Conservation (phyloP, 2,797 vertebrate genomes). For the Macropodus opercularis region DNA sequence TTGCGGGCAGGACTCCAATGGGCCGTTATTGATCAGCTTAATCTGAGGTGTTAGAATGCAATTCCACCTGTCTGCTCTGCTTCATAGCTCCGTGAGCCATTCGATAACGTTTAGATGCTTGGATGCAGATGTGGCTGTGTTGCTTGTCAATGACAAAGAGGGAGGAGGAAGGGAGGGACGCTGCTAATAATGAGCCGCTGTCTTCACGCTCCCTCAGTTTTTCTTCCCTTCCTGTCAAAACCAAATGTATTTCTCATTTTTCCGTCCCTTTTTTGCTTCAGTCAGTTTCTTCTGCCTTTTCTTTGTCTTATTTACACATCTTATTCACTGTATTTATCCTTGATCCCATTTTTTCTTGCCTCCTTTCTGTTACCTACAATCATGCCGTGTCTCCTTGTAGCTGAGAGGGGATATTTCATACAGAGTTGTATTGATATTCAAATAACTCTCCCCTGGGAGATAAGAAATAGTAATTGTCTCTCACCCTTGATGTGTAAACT, state of each 20-base stretch:
- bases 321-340: slow-evolving; percentile 33
- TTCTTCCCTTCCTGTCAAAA: slow-evolving; percentile 34
- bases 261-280: not conserved
- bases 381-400: slow-evolving; percentile 24
- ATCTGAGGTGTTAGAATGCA: slow-evolving; percentile 68
- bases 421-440: slow-evolving; percentile 58
- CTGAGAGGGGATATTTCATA: slow-evolving; percentile 24
- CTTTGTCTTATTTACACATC: slow-evolving; percentile 54
- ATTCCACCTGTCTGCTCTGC: slow-evolving; percentile 63
- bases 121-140: slow-evolving; percentile 57
- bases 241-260: slow-evolving; percentile 23
- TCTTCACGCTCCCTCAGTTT: slow-evolving; percentile 30
- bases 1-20: slow-evolving; percentile 29
- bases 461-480: slow-evolving; percentile 45
- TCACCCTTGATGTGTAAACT: slow-evolving; percentile 48
- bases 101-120: slow-evolving; percentile 69
- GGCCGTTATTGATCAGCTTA: slow-evolving; percentile 65
- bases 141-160: slow-evolving; percentile 36
- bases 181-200: slow-evolving; percentile 47
- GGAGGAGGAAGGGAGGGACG: slow-evolving; percentile 18
- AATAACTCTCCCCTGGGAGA: slow-evolving; percentile 44
- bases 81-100: slow-evolving; percentile 52
- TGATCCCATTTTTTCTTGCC: slow-evolving; percentile 11
- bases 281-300: slow-evolving; percentile 8
- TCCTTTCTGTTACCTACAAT: slow-evolving; percentile 43